phyloP scores from a whole-genome alignment of 2,113 vertebrate species.

The Brachypteracias leptosomus region DNA sequence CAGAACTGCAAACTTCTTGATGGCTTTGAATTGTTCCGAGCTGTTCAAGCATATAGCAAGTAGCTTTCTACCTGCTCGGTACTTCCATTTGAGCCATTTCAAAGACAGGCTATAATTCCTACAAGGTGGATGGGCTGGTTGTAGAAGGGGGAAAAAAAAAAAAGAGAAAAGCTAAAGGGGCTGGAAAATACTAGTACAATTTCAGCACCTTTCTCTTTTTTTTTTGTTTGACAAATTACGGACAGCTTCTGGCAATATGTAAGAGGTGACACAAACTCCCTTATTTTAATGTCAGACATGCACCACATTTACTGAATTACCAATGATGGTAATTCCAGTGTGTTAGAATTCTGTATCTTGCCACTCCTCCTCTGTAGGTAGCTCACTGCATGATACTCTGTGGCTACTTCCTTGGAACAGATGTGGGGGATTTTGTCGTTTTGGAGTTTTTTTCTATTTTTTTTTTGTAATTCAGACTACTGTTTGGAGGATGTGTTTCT shows the following conservation, averaged over 20 bases:
- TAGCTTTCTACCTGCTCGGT: not conserved
- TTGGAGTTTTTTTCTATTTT: not conserved
- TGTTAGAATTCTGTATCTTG: not conserved
- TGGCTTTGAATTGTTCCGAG: constrained; percentile 48
- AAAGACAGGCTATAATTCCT: not conserved
- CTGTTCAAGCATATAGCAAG: not conserved
- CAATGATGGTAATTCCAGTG: not conserved
- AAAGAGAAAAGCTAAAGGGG: not conserved
- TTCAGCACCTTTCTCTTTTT: not conserved
- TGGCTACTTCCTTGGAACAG: not conserved
- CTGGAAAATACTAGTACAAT: not conserved
- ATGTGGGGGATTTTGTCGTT: too few relatives aligned
- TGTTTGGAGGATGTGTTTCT: not conserved
- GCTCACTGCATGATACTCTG: not conserved
- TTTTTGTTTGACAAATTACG: not conserved
- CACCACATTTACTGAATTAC: not conserved
- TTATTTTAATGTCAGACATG: not conserved
- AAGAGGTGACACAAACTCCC: not conserved
- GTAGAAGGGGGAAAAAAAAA: not conserved
- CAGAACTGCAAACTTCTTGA: constrained; percentile 29
- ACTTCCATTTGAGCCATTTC: constrained; percentile 14
- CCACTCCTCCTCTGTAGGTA: not conserved
- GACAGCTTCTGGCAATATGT: not conserved
- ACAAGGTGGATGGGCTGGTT: not conserved
- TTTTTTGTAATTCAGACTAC: not conserved